phyloP scores from a whole-genome alignment of 2,113 vertebrate genomes.

The Myotis davidii region DNA sequence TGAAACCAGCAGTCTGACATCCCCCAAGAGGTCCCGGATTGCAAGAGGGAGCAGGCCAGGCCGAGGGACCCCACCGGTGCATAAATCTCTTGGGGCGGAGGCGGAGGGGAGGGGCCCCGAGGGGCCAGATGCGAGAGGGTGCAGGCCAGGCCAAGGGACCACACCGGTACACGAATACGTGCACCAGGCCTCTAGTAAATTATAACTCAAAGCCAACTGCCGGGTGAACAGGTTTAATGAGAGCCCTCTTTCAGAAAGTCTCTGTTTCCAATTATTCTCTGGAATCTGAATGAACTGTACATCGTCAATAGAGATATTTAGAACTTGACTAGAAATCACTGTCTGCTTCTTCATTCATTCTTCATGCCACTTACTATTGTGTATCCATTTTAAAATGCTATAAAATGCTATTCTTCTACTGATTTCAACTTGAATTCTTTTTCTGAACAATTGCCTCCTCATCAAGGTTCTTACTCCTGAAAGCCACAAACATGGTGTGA shows the following conservation, averaged over 20 bases:
- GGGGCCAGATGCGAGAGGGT: too few relatives aligned
- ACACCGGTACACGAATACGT: too few relatives aligned
- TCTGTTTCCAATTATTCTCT: slow-evolving; percentile 46
- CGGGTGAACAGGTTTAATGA: slow-evolving; percentile 43
- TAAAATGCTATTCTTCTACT: not conserved
- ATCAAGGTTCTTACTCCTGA: not conserved
- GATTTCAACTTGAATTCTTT: slow-evolving; percentile 18
- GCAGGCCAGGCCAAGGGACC: too few relatives aligned
- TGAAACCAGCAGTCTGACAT: too few relatives aligned
- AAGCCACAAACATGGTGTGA: slow-evolving; percentile 7
- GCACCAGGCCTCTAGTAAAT: not conserved
- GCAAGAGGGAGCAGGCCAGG: too few relatives aligned
- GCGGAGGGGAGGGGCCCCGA: too few relatives aligned
- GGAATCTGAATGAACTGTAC: slow-evolving; percentile 39
- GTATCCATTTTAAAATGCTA: slow-evolving; percentile 42
- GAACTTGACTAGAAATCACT: slow-evolving; percentile 54
- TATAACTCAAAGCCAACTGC: slow-evolving; percentile 53
- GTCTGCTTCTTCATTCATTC: not conserved
- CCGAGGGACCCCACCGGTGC: too few relatives aligned
- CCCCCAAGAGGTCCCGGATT: too few relatives aligned
- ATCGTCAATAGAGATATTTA: not conserved
- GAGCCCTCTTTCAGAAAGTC: not conserved
- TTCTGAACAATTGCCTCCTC: slow-evolving; percentile 44
- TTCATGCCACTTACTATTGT: slow-evolving; percentile 28
- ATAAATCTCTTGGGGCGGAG: too few relatives aligned